Percentiles rank a stretch among this genome's conserved stretches.
phyloP scores from a whole-genome alignment of 2,888 invertebrate species.

The Thera obeliscata region DNA sequence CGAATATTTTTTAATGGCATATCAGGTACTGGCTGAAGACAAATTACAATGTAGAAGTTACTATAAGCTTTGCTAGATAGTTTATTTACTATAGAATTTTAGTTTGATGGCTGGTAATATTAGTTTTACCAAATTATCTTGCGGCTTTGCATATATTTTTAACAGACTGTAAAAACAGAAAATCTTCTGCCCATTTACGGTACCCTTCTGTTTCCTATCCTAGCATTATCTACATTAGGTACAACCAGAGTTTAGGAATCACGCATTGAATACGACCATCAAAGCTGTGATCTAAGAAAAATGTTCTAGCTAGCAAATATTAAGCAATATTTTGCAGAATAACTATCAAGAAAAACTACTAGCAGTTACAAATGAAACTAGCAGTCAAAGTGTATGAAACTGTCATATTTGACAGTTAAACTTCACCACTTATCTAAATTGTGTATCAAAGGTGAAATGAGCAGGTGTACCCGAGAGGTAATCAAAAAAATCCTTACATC shows the following conservation, averaged over 20 bases:
- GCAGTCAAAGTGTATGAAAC: constrained; percentile 14
- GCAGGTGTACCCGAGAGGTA: constrained; percentile 16
- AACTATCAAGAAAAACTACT: constrained; percentile 2
- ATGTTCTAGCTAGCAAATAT: neutral
- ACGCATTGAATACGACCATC: constrained; percentile 29
- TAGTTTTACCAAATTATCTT: neutral
- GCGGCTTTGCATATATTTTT: too few species aligned
- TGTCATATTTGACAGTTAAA: constrained; percentile 7
- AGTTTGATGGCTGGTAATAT: neutral
- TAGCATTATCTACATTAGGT: constrained; percentile 2
- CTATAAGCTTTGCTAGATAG: neutral
- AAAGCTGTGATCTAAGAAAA: constrained; percentile 5
- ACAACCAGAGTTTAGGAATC: constrained; percentile 11
- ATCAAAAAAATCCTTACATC: constrained; percentile 36
- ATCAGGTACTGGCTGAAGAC: neutral
- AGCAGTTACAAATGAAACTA: constrained; percentile 8
- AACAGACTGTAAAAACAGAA: too few species aligned
- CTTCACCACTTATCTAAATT: neutral
- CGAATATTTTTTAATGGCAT: neutral
- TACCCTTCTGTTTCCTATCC: constrained; percentile 1
- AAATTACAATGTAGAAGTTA: too few species aligned
- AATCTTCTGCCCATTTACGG: neutral
- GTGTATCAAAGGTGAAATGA: constrained; percentile 18
- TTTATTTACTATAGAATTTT: neutral
- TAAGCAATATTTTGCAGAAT: neutral